Percentiles rank a stretch among this genome's conserved stretches.
These are phyloP conservation scores for Caranx ignobilis DNA, from an alignment of 2,113 vertebrate species.

Conservation along the genomic window DNA sequence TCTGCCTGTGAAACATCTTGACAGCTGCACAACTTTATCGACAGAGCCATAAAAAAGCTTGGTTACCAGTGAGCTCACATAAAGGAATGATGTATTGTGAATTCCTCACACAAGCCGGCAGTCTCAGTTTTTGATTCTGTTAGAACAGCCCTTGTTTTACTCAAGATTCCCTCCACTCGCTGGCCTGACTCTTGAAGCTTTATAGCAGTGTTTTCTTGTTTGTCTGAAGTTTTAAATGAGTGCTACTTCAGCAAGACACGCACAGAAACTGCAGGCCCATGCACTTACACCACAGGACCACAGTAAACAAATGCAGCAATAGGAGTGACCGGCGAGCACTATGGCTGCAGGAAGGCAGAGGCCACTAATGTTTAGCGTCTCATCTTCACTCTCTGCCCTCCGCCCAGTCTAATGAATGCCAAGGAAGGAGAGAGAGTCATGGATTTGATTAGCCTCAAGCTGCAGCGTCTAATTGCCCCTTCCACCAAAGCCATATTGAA, in stretches of 20 bases:
- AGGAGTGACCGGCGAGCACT: constrained; percentile 23
- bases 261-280: constrained; percentile 14
- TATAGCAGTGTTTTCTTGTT: constrained; percentile 33
- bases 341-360: constrained; percentile 58
- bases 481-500: constrained; percentile 82
- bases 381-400: constrained; percentile 51
- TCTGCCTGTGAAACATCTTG: constrained; percentile 4
- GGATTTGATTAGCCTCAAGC: constrained; percentile 81
- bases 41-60: not conserved
- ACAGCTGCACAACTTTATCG: not conserved
- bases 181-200: not conserved
- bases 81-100: not conserved
- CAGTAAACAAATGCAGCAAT: constrained; percentile 55
- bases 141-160: not conserved
- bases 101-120: not conserved
- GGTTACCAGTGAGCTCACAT: not conserved
- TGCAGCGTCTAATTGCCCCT: constrained; percentile 80
- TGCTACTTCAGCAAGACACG: constrained; percentile 7
- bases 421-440: constrained; percentile 60
- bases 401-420: constrained; percentile 68
- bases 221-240: constrained; percentile 29
- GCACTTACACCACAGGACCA: not conserved
- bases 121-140: not conserved
- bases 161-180: not conserved
- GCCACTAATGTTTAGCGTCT: constrained; percentile 68